Conservation (phyloP, 2,113 vertebrate species). For the Poeciliopsis retropinna region DNA sequence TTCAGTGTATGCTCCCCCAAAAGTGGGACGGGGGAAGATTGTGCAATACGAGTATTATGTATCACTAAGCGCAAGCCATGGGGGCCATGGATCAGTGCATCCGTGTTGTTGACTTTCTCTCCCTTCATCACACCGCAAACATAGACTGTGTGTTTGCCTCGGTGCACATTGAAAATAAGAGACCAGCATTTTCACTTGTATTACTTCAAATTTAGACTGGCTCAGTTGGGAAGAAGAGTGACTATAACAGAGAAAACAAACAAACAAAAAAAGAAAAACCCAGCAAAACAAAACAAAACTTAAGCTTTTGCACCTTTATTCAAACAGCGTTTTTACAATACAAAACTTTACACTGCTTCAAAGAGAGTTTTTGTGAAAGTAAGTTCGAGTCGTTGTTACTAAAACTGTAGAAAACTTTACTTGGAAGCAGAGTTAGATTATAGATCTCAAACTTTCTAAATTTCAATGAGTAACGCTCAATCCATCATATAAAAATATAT, state of each 20-base stretch:
- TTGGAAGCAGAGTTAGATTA: neutral
- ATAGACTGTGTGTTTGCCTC: slow-evolving; percentile 45
- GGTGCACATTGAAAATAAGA: slow-evolving; percentile 19
- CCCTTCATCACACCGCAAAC: slow-evolving; percentile 33
- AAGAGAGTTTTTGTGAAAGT: neutral
- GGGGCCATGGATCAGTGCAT: slow-evolving; percentile 47
- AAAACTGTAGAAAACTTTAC: neutral
- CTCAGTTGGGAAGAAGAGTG: slow-evolving; percentile 1
- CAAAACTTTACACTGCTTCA: neutral
- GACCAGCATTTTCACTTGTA: slow-evolving; percentile 10
- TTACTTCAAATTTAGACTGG: slow-evolving; percentile 7
- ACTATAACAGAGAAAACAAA: neutral
- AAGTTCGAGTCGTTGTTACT: neutral
- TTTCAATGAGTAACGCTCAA: neutral
- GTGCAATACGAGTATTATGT: slow-evolving; percentile 60
- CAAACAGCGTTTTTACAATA: neutral
- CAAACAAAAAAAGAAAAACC: neutral
- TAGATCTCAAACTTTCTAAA: neutral
- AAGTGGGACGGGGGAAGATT: slow-evolving; percentile 59
- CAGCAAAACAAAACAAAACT: neutral
- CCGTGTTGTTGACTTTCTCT: slow-evolving; percentile 46
- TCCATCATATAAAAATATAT: neutral
- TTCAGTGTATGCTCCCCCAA: slow-evolving; percentile 37
- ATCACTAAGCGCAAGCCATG: slow-evolving; percentile 58
- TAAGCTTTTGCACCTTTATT: neutral